phyloP scores from a whole-genome alignment of 2,797 vertebrate genomes.

The Chiloscyllium punctatum region DNA sequence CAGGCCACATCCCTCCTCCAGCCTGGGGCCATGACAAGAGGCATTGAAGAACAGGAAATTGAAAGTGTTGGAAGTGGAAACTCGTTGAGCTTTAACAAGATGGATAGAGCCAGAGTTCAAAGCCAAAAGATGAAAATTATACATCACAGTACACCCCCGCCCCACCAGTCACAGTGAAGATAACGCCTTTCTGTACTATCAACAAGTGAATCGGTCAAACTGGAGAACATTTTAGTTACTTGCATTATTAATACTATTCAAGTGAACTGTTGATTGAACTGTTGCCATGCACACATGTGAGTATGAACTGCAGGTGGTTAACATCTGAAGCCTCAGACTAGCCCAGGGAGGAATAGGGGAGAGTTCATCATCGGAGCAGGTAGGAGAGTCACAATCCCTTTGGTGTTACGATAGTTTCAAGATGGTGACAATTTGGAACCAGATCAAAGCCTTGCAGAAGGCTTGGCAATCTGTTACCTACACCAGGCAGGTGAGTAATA shows the following conservation, averaged over 20 bases:
- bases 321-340: background rate
- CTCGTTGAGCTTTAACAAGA: background rate
- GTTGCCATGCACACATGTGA: background rate
- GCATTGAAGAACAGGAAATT: background rate
- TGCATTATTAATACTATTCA: conserved; percentile 12
- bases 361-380: background rate
- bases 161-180: too few species aligned
- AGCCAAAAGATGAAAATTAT: conserved; percentile 5
- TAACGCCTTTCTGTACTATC: background rate
- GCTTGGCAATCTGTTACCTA: background rate
- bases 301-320: background rate
- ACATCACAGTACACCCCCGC: background rate
- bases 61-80: background rate
- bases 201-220: background rate
- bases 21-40: background rate
- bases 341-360: background rate
- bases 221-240: background rate
- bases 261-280: background rate
- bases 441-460: background rate
- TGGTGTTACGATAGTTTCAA: background rate
- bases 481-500: background rate
- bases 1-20: background rate
- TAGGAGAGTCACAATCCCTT: background rate
- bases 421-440: background rate
- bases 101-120: background rate